These are phyloP conservation scores for Carcina quercana DNA, from an alignment of 2,888 invertebrate species.

Conservation along the genomic window DNA sequence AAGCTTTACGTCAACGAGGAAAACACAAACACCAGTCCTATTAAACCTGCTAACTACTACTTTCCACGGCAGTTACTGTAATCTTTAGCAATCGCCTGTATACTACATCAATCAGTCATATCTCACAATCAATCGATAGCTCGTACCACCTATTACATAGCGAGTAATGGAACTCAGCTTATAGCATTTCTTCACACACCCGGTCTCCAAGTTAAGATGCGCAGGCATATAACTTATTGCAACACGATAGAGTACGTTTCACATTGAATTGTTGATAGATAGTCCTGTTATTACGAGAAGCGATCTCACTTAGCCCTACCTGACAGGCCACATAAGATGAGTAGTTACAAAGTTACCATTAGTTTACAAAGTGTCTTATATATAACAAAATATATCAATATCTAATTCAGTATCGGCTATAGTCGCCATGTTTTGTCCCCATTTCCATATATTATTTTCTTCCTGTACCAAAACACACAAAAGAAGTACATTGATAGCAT, in stretches of 20 bases:
- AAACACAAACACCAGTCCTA: not conserved
- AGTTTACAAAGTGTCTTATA: too few relatives aligned
- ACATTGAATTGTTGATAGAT: constrained; percentile 20
- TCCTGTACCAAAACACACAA: too few relatives aligned
- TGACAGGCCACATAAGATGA: too few relatives aligned
- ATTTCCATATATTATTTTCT: too few relatives aligned
- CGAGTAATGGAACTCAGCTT: constrained; percentile 19
- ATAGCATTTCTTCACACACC: constrained; percentile 23
- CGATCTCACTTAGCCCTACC: too few relatives aligned
- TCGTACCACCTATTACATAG: constrained; percentile 22
- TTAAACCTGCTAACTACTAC: constrained; percentile 3
- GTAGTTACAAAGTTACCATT: too few relatives aligned
- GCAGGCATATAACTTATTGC: constrained; percentile 18
- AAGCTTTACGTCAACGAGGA: not conserved
- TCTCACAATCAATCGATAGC: constrained; percentile 28
- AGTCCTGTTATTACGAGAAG: too few relatives aligned
- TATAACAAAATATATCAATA: too few relatives aligned
- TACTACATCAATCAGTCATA: constrained; percentile 6
- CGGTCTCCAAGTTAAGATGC: constrained; percentile 11
- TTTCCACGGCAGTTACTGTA: constrained; percentile 1
- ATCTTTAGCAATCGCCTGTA: constrained; percentile 1
- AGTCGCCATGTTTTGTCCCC: too few relatives aligned
- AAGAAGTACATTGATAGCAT: too few relatives aligned
- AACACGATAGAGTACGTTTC: constrained; percentile 23
- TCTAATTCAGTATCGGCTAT: too few relatives aligned